Conservation (phyloP, 2,888 invertebrate genomes). For the Metopia argyrocephala region DNA sequence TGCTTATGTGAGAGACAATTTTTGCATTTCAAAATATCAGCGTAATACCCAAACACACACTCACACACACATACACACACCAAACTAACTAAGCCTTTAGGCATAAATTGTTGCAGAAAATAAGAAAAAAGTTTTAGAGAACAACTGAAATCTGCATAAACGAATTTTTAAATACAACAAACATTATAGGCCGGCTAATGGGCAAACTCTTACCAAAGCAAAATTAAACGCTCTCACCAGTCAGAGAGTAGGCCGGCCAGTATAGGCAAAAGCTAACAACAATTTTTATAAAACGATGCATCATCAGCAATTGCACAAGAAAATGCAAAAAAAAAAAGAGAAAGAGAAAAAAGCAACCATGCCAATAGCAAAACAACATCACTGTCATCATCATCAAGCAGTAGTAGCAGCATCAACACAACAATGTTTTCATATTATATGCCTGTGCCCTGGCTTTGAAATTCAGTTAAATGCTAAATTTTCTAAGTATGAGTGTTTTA, state of each 20-base stretch:
- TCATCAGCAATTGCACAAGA: slow-evolving; percentile 29
- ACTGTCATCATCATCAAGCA: slow-evolving; percentile 25
- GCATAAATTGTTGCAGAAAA: slow-evolving; percentile 23
- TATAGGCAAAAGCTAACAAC: slow-evolving; percentile 49
- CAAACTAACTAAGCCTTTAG: slow-evolving; percentile 44
- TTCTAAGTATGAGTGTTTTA: slow-evolving; percentile 74
- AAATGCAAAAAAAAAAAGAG: background rate
- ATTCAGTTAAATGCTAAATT: slow-evolving; percentile 15
- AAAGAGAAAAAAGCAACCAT: background rate
- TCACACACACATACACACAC: background rate
- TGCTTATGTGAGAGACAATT: slow-evolving; percentile 11
- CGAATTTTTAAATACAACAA: slow-evolving; percentile 53
- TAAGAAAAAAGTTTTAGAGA: slow-evolving; percentile 11
- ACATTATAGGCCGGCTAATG: background rate
- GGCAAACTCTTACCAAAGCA: background rate
- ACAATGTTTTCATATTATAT: slow-evolving; percentile 43
- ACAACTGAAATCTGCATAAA: slow-evolving; percentile 45
- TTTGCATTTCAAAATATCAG: slow-evolving; percentile 45
- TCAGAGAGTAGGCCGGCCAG: too few relatives aligned
- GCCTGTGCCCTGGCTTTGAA: background rate
- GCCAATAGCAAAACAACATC: background rate
- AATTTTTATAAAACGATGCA: slow-evolving; percentile 59
- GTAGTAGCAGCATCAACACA: slow-evolving; percentile 8
- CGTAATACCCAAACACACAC: slow-evolving; percentile 32
- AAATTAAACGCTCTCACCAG: slow-evolving; percentile 40